A percentile compares a stretch with the other conserved stretches of the same genome.
Evolutionary conservation across 2,797 vertebrate species (phyloP).

Genomic region (Octomys mimax): DNA sequence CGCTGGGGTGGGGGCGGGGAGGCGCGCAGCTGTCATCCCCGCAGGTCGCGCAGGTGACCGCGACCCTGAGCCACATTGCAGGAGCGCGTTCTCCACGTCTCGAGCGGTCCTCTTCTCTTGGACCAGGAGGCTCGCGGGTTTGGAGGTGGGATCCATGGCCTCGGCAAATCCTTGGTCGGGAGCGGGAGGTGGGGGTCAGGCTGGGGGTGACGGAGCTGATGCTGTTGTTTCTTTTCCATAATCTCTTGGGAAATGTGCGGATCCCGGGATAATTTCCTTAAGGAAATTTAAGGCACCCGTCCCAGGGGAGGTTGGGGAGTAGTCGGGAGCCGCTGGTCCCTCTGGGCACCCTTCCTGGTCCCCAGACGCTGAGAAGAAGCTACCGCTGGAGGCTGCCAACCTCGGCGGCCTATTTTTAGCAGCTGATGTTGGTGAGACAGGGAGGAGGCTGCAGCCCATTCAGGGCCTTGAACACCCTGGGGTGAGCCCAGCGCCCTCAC

Average conservation of each 20-base stretch:
- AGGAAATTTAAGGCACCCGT: neutral
- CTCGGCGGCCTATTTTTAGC: slow-evolving; percentile 68
- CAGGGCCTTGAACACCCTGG: neutral
- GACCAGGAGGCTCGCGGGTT: neutral
- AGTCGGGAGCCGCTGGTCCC: neutral
- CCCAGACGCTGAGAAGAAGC: slow-evolving; percentile 43
- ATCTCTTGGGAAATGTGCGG: neutral
- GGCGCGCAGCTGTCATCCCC: neutral
- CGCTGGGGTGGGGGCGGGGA: neutral
- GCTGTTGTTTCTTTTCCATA: neutral
- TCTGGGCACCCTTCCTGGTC: neutral
- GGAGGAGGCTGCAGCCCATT: neutral
- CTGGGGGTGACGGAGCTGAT: neutral
- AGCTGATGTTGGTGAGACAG: neutral
- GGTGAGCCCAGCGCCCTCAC: too few species aligned
- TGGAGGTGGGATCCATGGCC: neutral
- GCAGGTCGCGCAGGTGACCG: neutral
- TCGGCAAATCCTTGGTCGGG: neutral
- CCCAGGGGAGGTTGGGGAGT: neutral
- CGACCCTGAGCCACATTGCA: neutral
- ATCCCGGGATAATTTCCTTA: neutral
- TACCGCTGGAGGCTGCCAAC: slow-evolving; percentile 27
- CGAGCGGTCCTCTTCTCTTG: neutral
- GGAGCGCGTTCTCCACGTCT: neutral
- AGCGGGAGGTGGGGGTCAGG: neutral